Conservation (phyloP, 2,888 invertebrate genomes). For the Tachina grossa region DNA sequence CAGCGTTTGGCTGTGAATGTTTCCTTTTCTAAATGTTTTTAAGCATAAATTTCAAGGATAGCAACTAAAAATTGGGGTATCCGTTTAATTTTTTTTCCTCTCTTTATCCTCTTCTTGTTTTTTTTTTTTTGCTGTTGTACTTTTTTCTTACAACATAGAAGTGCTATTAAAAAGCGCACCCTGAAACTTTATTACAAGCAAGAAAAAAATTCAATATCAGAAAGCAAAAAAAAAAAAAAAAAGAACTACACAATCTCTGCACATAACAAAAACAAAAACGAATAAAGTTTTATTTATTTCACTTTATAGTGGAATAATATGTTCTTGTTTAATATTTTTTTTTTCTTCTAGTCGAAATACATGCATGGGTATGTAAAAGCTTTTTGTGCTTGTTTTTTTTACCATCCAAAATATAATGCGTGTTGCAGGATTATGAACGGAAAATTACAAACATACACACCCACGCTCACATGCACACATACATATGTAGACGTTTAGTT, state of each 20-base stretch:
- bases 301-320: conserved; percentile 62
- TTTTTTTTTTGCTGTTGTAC: conserved; percentile 7
- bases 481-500: neutral
- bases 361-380: neutral
- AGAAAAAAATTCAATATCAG: conserved; percentile 42
- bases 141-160: conserved; percentile 55
- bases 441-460: neutral
- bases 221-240: conserved; percentile 31
- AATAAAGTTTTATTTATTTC: conserved; percentile 67
- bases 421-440: conserved; percentile 63
- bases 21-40: conserved; percentile 9
- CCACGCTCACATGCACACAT: neutral
- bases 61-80: conserved; percentile 65
- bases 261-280: conserved; percentile 21
- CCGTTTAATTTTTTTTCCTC: conserved; percentile 42
- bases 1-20: neutral
- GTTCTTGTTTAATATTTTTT: conserved; percentile 38
- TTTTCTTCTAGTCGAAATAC: neutral
- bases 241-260: conserved; percentile 23
- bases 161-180: conserved; percentile 68
- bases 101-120: conserved; percentile 6
- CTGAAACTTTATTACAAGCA: conserved; percentile 67
- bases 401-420: conserved; percentile 48
- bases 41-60: conserved; percentile 69
- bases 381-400: neutral